Percentiles rank a stretch among this genome's conserved stretches.
These are phyloP conservation scores for Silurus glanis DNA, from an alignment of 2,113 vertebrate species.

Conservation along the genomic window DNA sequence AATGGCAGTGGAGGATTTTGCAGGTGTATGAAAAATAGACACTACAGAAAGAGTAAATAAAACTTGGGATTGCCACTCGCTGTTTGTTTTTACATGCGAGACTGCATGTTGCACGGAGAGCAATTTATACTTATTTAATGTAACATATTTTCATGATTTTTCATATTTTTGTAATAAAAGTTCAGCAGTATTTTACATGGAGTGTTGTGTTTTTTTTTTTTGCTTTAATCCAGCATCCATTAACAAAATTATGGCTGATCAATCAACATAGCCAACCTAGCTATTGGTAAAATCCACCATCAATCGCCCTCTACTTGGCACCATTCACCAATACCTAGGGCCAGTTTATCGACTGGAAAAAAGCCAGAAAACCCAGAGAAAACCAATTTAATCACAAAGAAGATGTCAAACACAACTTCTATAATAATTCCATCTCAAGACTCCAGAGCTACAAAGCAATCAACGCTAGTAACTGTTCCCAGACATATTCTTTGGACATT, in stretches of 20 bases:
- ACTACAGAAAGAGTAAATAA: no score
- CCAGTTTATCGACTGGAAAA: neutral
- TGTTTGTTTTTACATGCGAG: no score
- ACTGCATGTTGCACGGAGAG: no score
- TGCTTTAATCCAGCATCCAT: no score
- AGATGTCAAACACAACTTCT: neutral
- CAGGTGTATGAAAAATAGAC: neutral
- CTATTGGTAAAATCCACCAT: neutral
- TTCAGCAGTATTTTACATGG: no score
- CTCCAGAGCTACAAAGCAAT: neutral
- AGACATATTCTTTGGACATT: neutral
- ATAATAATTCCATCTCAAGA: neutral
- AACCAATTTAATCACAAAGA: neutral
- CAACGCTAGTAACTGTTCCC: neutral
- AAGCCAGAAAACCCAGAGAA: neutral
- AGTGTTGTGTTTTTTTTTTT: no score
- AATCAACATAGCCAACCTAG: no score
- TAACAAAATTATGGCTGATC: no score
- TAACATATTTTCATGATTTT: no score
- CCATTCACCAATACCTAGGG: neutral
- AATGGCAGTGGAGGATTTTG: neutral
- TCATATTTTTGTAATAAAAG: no score
- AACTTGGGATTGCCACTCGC: no score
- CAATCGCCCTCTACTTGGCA: neutral
- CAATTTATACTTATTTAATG: no score